Evolutionary conservation across 2,113 vertebrate genomes (phyloP).

Genomic region (Ctenodactylus gundi): DNA sequence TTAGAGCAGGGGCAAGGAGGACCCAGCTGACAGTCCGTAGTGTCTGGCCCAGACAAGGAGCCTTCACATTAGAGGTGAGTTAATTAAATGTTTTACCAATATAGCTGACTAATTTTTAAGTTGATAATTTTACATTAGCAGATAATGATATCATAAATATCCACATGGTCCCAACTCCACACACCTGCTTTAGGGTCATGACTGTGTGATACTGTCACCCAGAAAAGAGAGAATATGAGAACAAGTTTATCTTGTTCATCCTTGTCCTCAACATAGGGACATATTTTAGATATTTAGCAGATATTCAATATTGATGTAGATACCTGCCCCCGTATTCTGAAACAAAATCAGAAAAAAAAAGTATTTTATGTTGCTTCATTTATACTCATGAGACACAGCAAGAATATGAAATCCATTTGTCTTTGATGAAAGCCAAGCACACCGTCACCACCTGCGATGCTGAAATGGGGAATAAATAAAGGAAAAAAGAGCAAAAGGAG

Average conservation of each 20-base stretch:
- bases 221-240: not conserved
- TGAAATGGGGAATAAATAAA: conserved; percentile 8
- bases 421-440: conserved; percentile 2
- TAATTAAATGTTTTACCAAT: no score
- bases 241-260: not conserved
- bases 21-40: no score
- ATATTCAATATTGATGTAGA: not conserved
- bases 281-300: not conserved
- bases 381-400: conserved; percentile 3
- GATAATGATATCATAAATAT: no score
- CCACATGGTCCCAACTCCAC: no score
- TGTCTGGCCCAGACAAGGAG: no score
- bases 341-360: not conserved
- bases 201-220: no score
- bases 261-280: not conserved
- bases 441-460: not conserved
- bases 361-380: not conserved
- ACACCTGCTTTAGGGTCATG: no score
- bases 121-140: no score
- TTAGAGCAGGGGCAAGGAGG: no score
- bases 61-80: no score
- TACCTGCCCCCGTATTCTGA: not conserved
- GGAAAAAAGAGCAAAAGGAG: conserved; percentile 21
- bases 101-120: no score
- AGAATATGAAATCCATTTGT: conserved; percentile 32